Base-by-base conservation (phyloP, 1,140 invertebrate species). In the Brachionus sp. region DNA sequence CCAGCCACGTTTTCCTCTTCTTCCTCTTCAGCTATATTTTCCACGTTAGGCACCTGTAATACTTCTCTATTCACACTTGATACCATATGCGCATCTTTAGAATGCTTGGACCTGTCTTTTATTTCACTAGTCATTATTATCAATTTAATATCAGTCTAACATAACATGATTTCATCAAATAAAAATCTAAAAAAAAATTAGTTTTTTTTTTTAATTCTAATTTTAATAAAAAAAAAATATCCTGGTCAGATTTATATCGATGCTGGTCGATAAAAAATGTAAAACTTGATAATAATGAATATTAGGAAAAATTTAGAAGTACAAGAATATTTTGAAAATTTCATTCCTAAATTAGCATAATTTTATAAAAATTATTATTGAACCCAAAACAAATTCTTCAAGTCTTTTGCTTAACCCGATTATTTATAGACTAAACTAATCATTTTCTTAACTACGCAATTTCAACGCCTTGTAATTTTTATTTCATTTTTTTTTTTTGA, bases 21-120 rank as follows among this genome's bases (percentile, higher is more conserved):
- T 29, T 75, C 70, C 44, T 75, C 70, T 75, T 75, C 70, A 9
- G 13, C 44, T 46, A 75, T 75, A 50, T 75, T 75, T 12, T 75
- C 70, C 1, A 75, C 42, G 46, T 46, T 75, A 6, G 70, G 70
- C 16, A 29, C 39, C 25, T 44, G 37, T 13, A 35, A 25, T 6
- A 44, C 44, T 13, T 75, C 42, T 12, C 39, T 75, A 75, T 44
- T 46, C 0, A 75, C 70, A 29, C 16, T 46, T n/a, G 70, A 46
- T 29, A 75, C 39, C 16, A 75, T 13, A 25, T 46, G 39, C 10
- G 70, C 42, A 75, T 75, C 33, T 37, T 70, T 37, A 7, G 16
- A 39, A 19, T 70, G 66, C n/a, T 37, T 70, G 37, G 66, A 70
- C 37, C n/a, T 37, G 35, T 70, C 66, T 12, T 16, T 19, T 19